Base-by-base conservation (phyloP, 2,113 vertebrate species). In the Siniperca chuatsi region DNA sequence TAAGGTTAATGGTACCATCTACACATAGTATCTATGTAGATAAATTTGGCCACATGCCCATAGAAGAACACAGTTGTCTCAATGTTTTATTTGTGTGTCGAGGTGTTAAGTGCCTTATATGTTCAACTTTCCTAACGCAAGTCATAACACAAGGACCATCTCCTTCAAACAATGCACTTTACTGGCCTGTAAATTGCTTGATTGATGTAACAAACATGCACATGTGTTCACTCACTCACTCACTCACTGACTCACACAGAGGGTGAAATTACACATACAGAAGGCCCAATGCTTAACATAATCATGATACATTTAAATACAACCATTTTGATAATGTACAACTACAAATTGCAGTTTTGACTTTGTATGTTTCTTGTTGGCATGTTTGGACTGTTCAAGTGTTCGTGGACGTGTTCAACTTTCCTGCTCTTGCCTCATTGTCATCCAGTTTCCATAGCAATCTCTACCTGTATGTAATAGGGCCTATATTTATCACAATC, bases 401-500 rank as follows among this genome's bases (percentile, higher is more conserved):
- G 44, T 87, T 55, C 2, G 9, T 74, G 21, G 23, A 42, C 29
- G 8, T 21, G 20, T 33, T 79, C 21, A 15, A 7, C 57, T 44
- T 74, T 42, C 4, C 6, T 8, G 67, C 42, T 54, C 69, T n/a
- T 67, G 57, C 29, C 16, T 82, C 10, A 50, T 35, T 82, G 62
- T 62, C 66, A 69, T 77, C 78, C 35, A 55, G 13, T 61, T 71
- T 57, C 18, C 54, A 71, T 58, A 46, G 25, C 54, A 33, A 52
- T 78, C 46, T 67, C 72, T 58, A 78, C 82, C 74, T 80, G 66
- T 54, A 60, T 68, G 78, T 72, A 78, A 79, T 58, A 37, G 20
- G 74, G 69, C 33, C 68, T 70, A 10, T 70, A 81, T 82, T 86
- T 84, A 88, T 84, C 77, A 79, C 74, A 88, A 75, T 91, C 75